A percentile compares a stretch with the other conserved stretches of the same genome.
Evolutionary conservation across 2,888 invertebrate genomes (phyloP).

Genomic region (Rhamnusium bicolor): DNA sequence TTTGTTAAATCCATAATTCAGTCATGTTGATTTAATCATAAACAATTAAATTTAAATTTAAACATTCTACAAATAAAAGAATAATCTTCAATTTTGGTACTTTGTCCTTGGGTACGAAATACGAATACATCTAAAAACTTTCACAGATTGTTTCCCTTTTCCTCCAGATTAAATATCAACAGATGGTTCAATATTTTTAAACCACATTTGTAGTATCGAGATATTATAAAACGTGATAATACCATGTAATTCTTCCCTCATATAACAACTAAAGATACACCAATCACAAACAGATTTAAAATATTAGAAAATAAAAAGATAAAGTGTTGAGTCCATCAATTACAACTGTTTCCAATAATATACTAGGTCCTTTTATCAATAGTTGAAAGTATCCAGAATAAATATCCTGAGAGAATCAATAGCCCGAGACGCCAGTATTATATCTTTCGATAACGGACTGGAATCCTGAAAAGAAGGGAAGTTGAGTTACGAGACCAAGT

Average conservation of each 20-base stretch:
- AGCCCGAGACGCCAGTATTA: conserved; percentile 12
- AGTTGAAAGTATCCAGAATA: conserved; percentile 18
- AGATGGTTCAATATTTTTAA: not conserved
- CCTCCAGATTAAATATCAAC: not conserved
- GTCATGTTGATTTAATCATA: no score
- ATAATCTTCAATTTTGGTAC: no score
- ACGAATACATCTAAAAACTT: no score
- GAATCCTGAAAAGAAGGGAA: conserved; percentile 31
- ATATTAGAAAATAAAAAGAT: not conserved
- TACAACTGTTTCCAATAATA: not conserved
- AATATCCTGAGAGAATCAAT: conserved; percentile 22
- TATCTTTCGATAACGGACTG: conserved; percentile 15
- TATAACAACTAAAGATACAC: no score
- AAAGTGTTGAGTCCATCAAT: not conserved
- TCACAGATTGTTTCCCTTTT: no score
- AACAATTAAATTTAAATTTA: no score
- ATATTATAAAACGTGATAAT: not conserved
- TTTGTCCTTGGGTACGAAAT: no score
- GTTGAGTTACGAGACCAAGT: conserved; percentile 31
- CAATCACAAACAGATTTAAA: not conserved
- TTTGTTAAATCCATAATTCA: no score
- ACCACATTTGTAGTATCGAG: not conserved
- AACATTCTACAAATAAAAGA: no score
- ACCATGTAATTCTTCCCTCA: not conserved
- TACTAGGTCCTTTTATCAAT: not conserved